Evolutionary conservation across 2,113 vertebrate genomes (phyloP).

Genomic region (Mirza zaza): DNA sequence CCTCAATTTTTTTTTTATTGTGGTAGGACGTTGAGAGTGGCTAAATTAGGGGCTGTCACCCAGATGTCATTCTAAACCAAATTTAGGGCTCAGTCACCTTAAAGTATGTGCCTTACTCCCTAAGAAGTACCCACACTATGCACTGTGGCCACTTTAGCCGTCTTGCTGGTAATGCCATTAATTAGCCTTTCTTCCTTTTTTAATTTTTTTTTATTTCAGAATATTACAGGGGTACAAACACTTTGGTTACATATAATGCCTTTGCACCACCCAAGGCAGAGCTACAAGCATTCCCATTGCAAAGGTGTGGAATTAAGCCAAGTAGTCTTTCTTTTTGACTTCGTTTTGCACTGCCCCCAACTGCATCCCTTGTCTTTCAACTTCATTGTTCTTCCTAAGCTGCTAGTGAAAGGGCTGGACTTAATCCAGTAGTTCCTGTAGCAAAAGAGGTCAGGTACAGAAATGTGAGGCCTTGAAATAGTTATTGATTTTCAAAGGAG

Average conservation of each 20-base stretch:
- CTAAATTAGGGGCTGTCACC: conserved; percentile 17
- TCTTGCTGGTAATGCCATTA: neutral
- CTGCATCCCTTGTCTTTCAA: neutral
- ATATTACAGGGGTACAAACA: too few relatives aligned
- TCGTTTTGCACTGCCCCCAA: neutral
- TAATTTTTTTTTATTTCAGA: too few relatives aligned
- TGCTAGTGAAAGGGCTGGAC: conserved; percentile 22
- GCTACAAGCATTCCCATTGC: too few relatives aligned
- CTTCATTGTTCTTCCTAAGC: neutral
- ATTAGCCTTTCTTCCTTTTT: neutral
- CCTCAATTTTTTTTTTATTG: neutral
- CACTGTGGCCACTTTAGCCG: neutral
- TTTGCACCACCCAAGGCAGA: too few relatives aligned
- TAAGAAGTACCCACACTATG: neutral
- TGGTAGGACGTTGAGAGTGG: neutral
- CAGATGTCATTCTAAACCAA: conserved; percentile 34
- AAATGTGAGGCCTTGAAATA: conserved; percentile 20
- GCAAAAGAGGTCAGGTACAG: conserved; percentile 42
- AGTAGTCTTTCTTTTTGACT: conserved; percentile 22
- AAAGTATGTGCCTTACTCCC: neutral
- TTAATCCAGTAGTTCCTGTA: conserved; percentile 13
- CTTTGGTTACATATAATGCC: too few relatives aligned
- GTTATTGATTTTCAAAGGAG: conserved; percentile 55
- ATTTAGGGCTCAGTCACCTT: neutral
- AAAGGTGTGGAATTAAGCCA: neutral